These are phyloP conservation scores for Mesorhabditis belari DNA, from an alignment of 2,888 invertebrate genomes.

Conservation along the genomic window DNA sequence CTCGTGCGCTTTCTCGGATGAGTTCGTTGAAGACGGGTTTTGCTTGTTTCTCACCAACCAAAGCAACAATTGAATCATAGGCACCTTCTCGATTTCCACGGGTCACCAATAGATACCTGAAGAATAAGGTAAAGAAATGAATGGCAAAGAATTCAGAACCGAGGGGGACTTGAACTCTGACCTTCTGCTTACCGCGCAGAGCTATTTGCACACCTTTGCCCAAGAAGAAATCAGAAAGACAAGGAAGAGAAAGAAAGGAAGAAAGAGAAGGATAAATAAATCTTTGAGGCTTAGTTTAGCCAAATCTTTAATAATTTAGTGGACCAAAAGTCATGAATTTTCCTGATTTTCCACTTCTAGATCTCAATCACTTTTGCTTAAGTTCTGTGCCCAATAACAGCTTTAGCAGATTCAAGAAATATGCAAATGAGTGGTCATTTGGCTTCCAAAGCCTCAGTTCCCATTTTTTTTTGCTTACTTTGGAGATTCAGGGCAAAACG, in stretches of 20 bases:
- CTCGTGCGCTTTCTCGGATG: conserved; percentile 33
- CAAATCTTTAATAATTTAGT: too few species aligned
- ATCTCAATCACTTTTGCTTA: conserved; percentile 31
- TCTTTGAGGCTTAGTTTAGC: too few species aligned
- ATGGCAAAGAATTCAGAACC: too few species aligned
- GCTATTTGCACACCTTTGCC: too few species aligned
- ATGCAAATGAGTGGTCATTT: too few species aligned
- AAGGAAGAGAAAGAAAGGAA: too few species aligned
- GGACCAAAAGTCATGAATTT: background rate
- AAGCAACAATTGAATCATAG: conserved; percentile 20
- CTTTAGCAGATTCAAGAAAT: too few species aligned
- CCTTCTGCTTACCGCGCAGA: conserved; percentile 21
- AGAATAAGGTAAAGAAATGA: background rate
- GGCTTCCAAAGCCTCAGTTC: too few species aligned
- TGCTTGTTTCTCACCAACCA: conserved; percentile 36
- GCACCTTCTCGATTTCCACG: conserved; percentile 20
- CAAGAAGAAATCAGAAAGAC: too few species aligned
- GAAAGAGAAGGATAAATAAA: too few species aligned
- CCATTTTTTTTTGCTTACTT: too few species aligned
- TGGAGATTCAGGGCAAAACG: conserved; percentile 52
- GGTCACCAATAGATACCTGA: conserved; percentile 1
- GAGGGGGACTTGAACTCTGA: conserved; percentile 13
- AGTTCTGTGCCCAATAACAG: too few species aligned
- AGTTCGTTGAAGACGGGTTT: conserved; percentile 37
- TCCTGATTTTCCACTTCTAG: conserved; percentile 17